These are phyloP conservation scores for Gallinago solitaria DNA, from an alignment of 2,797 vertebrate genomes.

Conservation along the genomic window DNA sequence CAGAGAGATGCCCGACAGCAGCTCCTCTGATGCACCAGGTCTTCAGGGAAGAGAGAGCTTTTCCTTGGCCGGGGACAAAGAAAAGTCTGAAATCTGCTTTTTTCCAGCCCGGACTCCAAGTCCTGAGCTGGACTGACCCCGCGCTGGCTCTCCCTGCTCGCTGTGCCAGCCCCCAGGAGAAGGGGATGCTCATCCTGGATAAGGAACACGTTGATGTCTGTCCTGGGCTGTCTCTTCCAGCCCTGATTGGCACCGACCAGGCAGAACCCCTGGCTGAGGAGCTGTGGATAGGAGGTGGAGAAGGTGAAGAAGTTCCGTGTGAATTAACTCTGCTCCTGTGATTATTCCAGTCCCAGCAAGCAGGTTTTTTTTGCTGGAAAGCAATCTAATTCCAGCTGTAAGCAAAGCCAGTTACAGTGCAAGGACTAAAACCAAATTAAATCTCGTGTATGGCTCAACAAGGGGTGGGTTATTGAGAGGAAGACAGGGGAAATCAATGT, in stretches of 20 bases:
- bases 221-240: not conserved
- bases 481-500: constrained; percentile 48
- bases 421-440: constrained; percentile 54
- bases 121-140: not conserved
- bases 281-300: not conserved
- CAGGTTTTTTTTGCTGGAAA: constrained; percentile 18
- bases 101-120: not conserved
- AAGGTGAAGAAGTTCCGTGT: not conserved
- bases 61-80: not conserved
- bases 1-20: not conserved
- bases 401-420: constrained; percentile 52
- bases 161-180: not conserved
- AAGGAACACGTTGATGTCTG: not conserved
- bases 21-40: not conserved
- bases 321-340: constrained; percentile 14
- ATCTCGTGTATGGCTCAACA: constrained; percentile 53
- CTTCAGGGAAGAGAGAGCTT: not conserved
- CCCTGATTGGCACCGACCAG: not conserved
- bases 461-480: constrained; percentile 23
- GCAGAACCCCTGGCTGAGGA: not conserved
- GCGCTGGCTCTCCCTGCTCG: not conserved
- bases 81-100: not conserved
- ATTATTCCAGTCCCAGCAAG: constrained; percentile 17
- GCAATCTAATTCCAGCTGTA: constrained; percentile 54
- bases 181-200: not conserved